Evolutionary conservation across 1,140 invertebrate species (phyloP).

Genomic region (Nephotettix cincticeps): DNA sequence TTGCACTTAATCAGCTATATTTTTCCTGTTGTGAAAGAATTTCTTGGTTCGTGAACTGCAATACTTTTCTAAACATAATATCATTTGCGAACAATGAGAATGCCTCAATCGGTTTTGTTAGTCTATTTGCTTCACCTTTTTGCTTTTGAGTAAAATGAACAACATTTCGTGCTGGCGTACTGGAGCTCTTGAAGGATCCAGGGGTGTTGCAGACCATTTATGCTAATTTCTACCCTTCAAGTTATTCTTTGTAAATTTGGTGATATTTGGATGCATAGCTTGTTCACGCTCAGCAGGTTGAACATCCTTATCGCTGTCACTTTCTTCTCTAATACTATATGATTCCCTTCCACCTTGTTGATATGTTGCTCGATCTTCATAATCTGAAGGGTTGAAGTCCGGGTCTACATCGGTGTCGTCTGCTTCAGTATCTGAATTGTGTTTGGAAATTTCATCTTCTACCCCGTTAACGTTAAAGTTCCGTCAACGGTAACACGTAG

Average conservation of each 20-base stretch:
- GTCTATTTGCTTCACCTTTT: too few species aligned
- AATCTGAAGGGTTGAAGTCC: not conserved
- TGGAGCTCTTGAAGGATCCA: too few species aligned
- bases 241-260: slow-evolving; percentile 7
- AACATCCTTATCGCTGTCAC: not conserved
- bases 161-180: too few species aligned
- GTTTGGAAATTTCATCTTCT: not conserved
- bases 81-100: too few species aligned
- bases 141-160: too few species aligned
- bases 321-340: not conserved
- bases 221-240: slow-evolving; percentile 23
- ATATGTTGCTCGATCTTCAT: not conserved
- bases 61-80: too few species aligned
- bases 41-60: too few species aligned
- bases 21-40: too few species aligned
- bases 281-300: not conserved
- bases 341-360: not conserved
- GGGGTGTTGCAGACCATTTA: too few species aligned
- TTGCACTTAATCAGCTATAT: too few species aligned
- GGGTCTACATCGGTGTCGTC: not conserved
- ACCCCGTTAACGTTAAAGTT: not conserved
- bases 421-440: slow-evolving; percentile 27
- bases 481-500: too few species aligned
- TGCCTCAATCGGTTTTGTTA: too few species aligned
- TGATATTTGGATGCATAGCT: slow-evolving; percentile 1